Percentiles rank a stretch among this genome's conserved stretches.
These are phyloP conservation scores for Elephas maximus DNA, from an alignment of 2,113 vertebrate species.

Conservation along the genomic window DNA sequence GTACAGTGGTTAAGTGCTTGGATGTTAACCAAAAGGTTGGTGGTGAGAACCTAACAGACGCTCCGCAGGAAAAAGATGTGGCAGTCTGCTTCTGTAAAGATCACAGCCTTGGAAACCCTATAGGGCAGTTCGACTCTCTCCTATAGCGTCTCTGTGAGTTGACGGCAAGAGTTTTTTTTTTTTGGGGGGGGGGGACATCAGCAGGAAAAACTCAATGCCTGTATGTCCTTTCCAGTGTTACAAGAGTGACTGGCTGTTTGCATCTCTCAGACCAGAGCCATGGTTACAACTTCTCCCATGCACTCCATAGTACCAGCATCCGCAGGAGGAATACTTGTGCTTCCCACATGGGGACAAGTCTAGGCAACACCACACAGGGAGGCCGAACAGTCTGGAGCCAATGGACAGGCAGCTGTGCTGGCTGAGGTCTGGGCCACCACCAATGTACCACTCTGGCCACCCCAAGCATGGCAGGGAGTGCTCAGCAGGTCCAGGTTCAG, in stretches of 20 bases:
- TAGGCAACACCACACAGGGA: not conserved
- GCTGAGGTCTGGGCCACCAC: not conserved
- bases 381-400: not conserved
- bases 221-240: fast-evolving
- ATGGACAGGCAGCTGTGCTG: too few species aligned
- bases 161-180: too few species aligned
- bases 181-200: not conserved
- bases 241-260: fast-evolving
- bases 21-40: not conserved
- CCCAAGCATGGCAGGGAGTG: not conserved
- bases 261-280: fast-evolving
- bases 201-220: fast-evolving
- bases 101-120: too few species aligned
- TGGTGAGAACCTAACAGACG: not conserved
- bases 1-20: not conserved
- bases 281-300: fast-evolving
- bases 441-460: fast-evolving
- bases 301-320: not conserved
- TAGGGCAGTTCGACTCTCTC: too few species aligned
- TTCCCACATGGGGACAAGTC: not conserved
- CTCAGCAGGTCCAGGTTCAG: not conserved
- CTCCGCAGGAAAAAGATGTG: not conserved
- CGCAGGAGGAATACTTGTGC: not conserved
- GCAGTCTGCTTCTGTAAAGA: not conserved
- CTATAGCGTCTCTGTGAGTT: too few species aligned